Evolutionary conservation across 2,888 invertebrate species (phyloP).

Genomic region (Scotopteryx bipunctaria): DNA sequence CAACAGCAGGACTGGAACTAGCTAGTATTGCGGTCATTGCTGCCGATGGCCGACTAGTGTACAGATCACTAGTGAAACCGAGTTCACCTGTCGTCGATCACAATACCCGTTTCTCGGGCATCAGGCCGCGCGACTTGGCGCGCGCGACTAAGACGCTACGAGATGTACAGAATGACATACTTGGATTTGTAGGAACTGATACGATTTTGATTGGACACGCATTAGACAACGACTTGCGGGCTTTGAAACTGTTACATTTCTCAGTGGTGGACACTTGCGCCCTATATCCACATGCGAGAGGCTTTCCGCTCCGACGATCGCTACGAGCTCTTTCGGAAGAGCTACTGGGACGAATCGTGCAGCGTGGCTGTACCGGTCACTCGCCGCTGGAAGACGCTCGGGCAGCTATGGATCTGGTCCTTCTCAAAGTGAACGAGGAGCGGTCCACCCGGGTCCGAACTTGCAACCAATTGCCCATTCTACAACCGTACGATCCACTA

Average conservation of each 20-base stretch:
- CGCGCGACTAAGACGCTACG: conserved; percentile 86
- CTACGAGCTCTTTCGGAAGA: conserved; percentile 90
- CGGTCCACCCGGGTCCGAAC: conserved; percentile 54
- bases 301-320: conserved; percentile 92
- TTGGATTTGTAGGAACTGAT: conserved; percentile 90
- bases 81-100: conserved; percentile 93
- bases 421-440: conserved; percentile 85
- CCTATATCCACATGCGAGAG: conserved; percentile 92
- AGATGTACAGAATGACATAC: conserved; percentile 93
- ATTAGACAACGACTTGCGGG: conserved; percentile 96
- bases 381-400: conserved; percentile 97
- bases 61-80: conserved; percentile 93
- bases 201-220: conserved; percentile 98
- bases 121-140: conserved; percentile 85
- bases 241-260: conserved; percentile 91
- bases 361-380: conserved; percentile 88
- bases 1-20: conserved; percentile 92
- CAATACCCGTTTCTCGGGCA: conserved; percentile 98
- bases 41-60: conserved; percentile 88
- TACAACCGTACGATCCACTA: conserved; percentile 75
- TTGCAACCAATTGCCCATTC: conserved; percentile 55
- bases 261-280: conserved; percentile 95
- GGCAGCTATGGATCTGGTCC: conserved; percentile 94
- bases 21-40: conserved; percentile 94
- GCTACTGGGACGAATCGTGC: conserved; percentile 91